Conservation (phyloP, 2,113 vertebrate species). For the Naja naja region DNA sequence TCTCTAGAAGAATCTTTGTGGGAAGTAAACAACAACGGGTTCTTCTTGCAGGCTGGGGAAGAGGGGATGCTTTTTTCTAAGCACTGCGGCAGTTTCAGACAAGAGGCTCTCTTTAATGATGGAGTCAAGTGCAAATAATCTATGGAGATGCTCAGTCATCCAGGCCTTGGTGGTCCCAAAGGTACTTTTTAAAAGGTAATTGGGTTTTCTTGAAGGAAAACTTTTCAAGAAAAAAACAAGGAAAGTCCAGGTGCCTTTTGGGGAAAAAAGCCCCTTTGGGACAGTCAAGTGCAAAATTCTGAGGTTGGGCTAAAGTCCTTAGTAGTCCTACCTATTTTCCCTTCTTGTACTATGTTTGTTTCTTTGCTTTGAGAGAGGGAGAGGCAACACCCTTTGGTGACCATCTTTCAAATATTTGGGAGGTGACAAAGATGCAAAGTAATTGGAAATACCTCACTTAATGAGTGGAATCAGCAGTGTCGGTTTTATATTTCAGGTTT, state of each 20-base stretch:
- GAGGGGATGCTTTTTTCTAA: too few relatives aligned
- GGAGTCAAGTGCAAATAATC: not conserved
- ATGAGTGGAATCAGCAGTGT: not conserved
- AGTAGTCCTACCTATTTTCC: not conserved
- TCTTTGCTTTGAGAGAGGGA: not conserved
- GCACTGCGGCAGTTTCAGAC: not conserved
- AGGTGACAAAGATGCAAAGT: not conserved
- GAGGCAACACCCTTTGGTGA: not conserved
- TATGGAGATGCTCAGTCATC: not conserved
- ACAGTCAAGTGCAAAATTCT: not conserved
- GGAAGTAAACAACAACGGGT: not conserved
- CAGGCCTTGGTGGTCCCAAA: not conserved
- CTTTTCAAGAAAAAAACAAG: not conserved
- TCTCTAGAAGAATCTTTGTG: not conserved
- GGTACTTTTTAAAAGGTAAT: not conserved
- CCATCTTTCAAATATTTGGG: not conserved
- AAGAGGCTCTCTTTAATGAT: too few relatives aligned
- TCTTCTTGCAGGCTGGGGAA: not conserved
- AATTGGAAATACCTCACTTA: not conserved
- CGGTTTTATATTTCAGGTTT: not conserved
- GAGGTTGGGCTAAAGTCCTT: not conserved
- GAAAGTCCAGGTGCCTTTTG: not conserved
- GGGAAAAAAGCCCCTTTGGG: not conserved
- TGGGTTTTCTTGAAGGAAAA: not conserved
- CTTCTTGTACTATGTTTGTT: not conserved